These are phyloP conservation scores for Furcula furcula DNA, from an alignment of 2,888 invertebrate species.

Conservation along the genomic window DNA sequence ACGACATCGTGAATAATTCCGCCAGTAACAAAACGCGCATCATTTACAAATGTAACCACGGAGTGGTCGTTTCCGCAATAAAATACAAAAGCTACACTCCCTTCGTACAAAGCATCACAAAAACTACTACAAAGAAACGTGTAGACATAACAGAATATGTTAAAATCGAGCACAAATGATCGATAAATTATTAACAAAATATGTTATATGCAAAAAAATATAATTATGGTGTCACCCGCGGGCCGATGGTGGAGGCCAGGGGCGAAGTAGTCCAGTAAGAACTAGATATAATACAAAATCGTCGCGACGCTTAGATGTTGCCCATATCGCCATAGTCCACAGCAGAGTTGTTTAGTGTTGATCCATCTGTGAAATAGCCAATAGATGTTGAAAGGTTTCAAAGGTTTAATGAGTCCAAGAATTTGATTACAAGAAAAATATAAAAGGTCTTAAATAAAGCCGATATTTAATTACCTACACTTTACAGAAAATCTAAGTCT, in stretches of 20 bases:
- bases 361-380: slow-evolving; percentile 76
- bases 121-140: slow-evolving; percentile 65
- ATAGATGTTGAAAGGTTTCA: too few species aligned
- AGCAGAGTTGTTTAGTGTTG: slow-evolving; percentile 62
- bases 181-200: slow-evolving; percentile 75
- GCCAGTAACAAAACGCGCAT: slow-evolving; percentile 28
- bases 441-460: too few species aligned
- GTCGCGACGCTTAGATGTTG: slow-evolving; percentile 43
- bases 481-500: too few species aligned
- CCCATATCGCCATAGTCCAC: slow-evolving; percentile 39
- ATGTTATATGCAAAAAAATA: slow-evolving; percentile 69
- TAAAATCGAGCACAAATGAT: slow-evolving; percentile 65
- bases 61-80: slow-evolving; percentile 39
- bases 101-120: slow-evolving; percentile 63
- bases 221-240: slow-evolving; percentile 41
- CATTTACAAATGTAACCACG: slow-evolving; percentile 31
- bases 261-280: slow-evolving; percentile 32
- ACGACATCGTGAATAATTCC: slow-evolving; percentile 12
- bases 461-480: too few species aligned
- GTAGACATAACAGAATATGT: slow-evolving; percentile 60
- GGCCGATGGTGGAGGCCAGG: slow-evolving; percentile 27
- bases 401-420: too few species aligned
- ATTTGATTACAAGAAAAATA: too few species aligned
- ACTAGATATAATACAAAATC: slow-evolving; percentile 40
- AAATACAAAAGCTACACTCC: slow-evolving; percentile 51